A percentile compares a stretch with the other conserved stretches of the same genome.
Evolutionary conservation across 2,113 vertebrate genomes (phyloP).

Genomic region (Piliocolobus tephrosceles): DNA sequence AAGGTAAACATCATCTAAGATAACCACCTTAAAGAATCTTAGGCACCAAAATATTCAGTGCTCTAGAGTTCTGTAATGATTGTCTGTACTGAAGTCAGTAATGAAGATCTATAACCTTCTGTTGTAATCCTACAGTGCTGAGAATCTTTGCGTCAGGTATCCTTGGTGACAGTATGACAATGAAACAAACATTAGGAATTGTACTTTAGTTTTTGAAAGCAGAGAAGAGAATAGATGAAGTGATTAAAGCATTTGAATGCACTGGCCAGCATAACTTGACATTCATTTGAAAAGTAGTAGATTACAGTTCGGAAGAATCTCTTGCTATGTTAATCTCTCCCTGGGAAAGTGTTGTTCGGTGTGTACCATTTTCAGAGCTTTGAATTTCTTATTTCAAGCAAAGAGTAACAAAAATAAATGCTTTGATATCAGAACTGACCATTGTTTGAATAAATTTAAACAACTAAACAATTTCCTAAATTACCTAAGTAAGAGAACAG

Average conservation of each 20-base stretch:
- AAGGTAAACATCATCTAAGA: constrained; percentile 42
- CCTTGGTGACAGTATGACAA: constrained; percentile 60
- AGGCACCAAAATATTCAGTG: background rate
- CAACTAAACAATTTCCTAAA: constrained; percentile 31
- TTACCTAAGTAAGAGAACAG: constrained; percentile 35
- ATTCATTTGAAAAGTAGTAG: constrained; percentile 62
- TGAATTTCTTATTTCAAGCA: constrained; percentile 53
- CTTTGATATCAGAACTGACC: background rate
- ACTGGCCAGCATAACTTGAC: constrained; percentile 27
- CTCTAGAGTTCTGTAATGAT: constrained; percentile 61
- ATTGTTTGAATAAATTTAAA: constrained; percentile 38
- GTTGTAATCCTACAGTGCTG: constrained; percentile 43
- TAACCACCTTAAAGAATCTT: constrained; percentile 26
- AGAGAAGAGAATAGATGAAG: constrained; percentile 55
- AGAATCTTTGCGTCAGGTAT: constrained; percentile 61
- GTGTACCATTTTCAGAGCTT: constrained; percentile 32
- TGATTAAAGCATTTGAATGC: constrained; percentile 58
- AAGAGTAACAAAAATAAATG: constrained; percentile 25
- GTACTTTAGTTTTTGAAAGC: constrained; percentile 67
- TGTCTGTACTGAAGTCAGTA: constrained; percentile 44
- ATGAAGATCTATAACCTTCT: constrained; percentile 56
- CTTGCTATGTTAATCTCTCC: constrained; percentile 20
- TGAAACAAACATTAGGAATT: constrained; percentile 68
- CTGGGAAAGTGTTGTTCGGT: background rate
- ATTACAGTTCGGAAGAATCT: constrained; percentile 25